Conservation (phyloP, 2,888 invertebrate genomes). For the Oscheius sp. region DNA sequence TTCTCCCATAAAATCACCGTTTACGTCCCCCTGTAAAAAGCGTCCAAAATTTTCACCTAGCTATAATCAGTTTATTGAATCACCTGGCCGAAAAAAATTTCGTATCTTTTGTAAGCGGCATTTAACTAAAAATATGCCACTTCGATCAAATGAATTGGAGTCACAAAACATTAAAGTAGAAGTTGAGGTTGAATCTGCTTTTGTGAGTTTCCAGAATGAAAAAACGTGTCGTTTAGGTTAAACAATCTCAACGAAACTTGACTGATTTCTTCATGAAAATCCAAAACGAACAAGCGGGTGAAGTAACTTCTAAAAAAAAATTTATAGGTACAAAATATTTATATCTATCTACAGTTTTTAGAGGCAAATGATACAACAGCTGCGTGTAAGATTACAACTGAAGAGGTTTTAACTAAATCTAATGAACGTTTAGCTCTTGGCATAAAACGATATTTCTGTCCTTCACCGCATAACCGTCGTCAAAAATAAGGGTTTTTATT, state of each 20-base stretch:
- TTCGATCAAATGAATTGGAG: background rate
- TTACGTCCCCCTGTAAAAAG: constrained; percentile 5
- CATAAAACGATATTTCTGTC: too few species aligned
- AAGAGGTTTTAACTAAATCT: too few species aligned
- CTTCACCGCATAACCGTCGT: too few species aligned
- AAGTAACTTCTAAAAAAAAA: background rate
- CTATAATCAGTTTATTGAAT: background rate
- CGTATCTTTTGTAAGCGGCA: background rate
- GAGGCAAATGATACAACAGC: too few species aligned
- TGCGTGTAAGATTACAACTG: too few species aligned
- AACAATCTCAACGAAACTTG: background rate
- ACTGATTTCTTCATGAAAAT: background rate
- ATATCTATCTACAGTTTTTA: background rate
- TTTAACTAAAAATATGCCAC: background rate
- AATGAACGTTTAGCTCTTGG: too few species aligned
- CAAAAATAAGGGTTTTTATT: too few species aligned
- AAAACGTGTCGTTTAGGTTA: too few species aligned
- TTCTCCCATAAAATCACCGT: constrained; percentile 5
- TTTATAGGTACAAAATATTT: background rate
- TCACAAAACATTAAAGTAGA: background rate
- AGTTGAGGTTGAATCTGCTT: background rate
- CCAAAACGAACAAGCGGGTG: background rate
- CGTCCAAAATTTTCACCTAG: background rate
- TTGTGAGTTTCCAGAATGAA: background rate
- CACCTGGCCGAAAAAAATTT: background rate